phyloP scores from a whole-genome alignment of 2,113 vertebrate species.

The Mungos mungo region DNA sequence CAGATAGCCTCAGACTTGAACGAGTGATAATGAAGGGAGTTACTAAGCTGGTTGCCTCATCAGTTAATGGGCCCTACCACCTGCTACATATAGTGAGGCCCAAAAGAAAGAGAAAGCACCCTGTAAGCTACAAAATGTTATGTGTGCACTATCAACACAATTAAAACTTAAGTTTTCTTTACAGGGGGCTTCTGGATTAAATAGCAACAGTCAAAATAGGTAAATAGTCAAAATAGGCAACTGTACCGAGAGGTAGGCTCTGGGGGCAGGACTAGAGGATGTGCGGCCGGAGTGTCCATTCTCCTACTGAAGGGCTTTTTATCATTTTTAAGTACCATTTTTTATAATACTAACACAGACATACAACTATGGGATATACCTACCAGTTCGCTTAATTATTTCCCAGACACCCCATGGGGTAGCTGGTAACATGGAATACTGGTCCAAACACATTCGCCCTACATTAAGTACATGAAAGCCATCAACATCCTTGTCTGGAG shows the following conservation, averaged over 20 bases:
- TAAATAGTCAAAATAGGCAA: background rate
- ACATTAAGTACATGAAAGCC: conserved; percentile 98
- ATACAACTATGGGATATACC: background rate
- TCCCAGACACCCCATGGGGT: conserved; percentile 98
- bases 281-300: background rate
- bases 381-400: conserved; percentile 96
- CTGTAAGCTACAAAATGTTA: background rate
- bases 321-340: background rate
- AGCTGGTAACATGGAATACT: conserved; percentile 95
- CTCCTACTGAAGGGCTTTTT: background rate
- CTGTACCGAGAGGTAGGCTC: background rate
- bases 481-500: conserved; percentile 95
- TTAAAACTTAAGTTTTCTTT: background rate
- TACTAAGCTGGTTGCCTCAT: background rate
- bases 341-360: background rate
- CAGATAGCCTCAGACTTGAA: background rate
- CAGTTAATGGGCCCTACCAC: background rate
- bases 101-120: background rate
- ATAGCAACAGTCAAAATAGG: background rate
- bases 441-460: conserved; percentile 96
- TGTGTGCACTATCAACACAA: background rate
- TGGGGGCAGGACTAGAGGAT: background rate
- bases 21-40: background rate
- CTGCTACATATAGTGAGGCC: background rate
- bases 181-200: background rate